Base-by-base conservation (phyloP, 2,797 vertebrate genomes). In the Sebastes glaucus region DNA sequence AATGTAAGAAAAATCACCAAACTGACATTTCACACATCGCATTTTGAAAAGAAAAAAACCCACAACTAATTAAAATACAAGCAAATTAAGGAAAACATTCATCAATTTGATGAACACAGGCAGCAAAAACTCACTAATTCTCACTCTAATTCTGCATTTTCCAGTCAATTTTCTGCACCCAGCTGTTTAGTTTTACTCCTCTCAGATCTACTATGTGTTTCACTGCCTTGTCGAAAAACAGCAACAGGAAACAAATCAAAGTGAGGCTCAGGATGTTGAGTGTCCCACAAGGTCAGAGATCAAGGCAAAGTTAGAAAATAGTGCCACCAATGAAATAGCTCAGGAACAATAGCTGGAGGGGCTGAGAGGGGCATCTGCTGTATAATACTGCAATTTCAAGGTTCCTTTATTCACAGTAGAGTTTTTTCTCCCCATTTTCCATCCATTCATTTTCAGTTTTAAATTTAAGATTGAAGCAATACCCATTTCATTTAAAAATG, bases 401-500 rank as follows among this genome's bases (percentile, higher is more conserved):
- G 67, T 73, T 84, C 62, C 32, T 78, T 82, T 77, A 78, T 79
- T 84, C 65, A 79, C 75, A 71, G 53, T 16, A n/a, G 66, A 52
- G 33, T 62, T 27, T 59, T 65, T 69, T 5, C 30, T 27, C 22
- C 23, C 33, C 20, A 59, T 59, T 85, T 76, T 81, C 20, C 33
- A 74, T 64, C 46, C 64, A 69, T 81, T 30, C n/a, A 38, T 70
- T 90, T 84, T 46, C 22, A 59, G 81, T 74, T 83, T 77, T 53
- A 42, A 83, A 87, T 83, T 68, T 77, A 80, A 30, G 64, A 86
- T 68, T 70, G 42, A 87, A 82, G 55, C 32, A 81, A 75, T 30
- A 72, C 38, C 61, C 61, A 77, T 85, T 87, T 83, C 27, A 85
- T 77, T 84, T 81, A 38, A 83, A 85, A 89, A 77, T 63, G 59